These are phyloP conservation scores for Aelia acuminata DNA, from an alignment of 2,888 invertebrate species.

Conservation along the genomic window DNA sequence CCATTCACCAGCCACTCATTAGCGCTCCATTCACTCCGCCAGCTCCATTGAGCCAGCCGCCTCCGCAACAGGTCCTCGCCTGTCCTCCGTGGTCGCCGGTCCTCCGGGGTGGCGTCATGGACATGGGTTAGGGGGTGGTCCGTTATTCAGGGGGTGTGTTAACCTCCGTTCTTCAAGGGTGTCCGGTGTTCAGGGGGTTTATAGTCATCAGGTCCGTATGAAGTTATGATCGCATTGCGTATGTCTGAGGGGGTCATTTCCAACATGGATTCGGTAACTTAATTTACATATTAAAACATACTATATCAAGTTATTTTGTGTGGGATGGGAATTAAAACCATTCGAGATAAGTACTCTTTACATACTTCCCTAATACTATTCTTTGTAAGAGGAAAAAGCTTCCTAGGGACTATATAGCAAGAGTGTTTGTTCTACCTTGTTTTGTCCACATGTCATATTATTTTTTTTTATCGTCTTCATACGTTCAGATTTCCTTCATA, in stretches of 20 bases:
- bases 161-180: neutral
- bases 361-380: conserved; percentile 13
- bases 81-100: neutral
- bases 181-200: neutral
- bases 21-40: conserved; percentile 36
- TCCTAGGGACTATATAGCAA: neutral
- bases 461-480: neutral
- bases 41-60: neutral
- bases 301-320: no score
- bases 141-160: neutral
- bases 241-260: no score
- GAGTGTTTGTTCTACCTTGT: neutral
- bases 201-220: no score
- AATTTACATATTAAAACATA: no score
- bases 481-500: neutral
- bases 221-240: no score
- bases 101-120: neutral
- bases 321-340: conserved; percentile 22
- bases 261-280: no score
- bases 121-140: neutral
- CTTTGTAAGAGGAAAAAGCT: neutral
- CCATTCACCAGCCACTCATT: conserved; percentile 48
- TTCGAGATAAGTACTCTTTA: conserved; percentile 46
- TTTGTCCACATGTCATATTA: neutral
- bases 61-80: conserved; percentile 12